Percentiles rank a stretch among this genome's conserved stretches.
Evolutionary conservation across 2,888 invertebrate species (phyloP).

Genomic region (Leucophora obtusa): DNA sequence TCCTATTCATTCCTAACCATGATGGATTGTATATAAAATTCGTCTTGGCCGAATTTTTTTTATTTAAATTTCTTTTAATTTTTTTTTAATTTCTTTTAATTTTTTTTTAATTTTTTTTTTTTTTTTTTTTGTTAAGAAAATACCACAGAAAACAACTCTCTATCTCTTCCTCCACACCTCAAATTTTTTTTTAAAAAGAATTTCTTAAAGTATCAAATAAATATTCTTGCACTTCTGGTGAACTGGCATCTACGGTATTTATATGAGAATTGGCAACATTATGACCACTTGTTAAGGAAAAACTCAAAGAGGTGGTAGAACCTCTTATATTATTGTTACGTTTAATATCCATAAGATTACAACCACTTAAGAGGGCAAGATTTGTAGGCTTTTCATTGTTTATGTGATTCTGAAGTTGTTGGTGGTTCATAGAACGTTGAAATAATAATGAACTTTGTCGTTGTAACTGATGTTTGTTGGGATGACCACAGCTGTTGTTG

Average conservation of each 20-base stretch:
- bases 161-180: neutral
- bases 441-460: conserved; percentile 55
- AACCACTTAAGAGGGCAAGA: conserved; percentile 57
- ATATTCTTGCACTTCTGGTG: conserved; percentile 84
- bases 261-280: conserved; percentile 76
- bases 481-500: conserved; percentile 6
- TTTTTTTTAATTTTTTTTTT: conserved; percentile 26
- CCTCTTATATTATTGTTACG: conserved; percentile 62
- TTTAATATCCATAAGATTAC: conserved; percentile 55
- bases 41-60: conserved; percentile 31
- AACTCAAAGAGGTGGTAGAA: conserved; percentile 69
- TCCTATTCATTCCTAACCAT: neutral
- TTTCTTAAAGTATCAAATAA: conserved; percentile 85
- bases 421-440: conserved; percentile 26
- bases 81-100: conserved; percentile 27
- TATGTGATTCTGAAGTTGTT: neutral
- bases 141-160: conserved; percentile 64
- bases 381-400: conserved; percentile 56
- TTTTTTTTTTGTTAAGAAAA: conserved; percentile 37
- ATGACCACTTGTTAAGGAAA: conserved; percentile 72
- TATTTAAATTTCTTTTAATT: conserved; percentile 13
- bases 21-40: conserved; percentile 4
- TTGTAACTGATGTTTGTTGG: conserved; percentile 23
- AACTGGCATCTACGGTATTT: conserved; percentile 81
- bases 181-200: conserved; percentile 79